These are phyloP conservation scores for Andrena dorsata DNA, from an alignment of 2,888 invertebrate genomes.

Conservation along the genomic window DNA sequence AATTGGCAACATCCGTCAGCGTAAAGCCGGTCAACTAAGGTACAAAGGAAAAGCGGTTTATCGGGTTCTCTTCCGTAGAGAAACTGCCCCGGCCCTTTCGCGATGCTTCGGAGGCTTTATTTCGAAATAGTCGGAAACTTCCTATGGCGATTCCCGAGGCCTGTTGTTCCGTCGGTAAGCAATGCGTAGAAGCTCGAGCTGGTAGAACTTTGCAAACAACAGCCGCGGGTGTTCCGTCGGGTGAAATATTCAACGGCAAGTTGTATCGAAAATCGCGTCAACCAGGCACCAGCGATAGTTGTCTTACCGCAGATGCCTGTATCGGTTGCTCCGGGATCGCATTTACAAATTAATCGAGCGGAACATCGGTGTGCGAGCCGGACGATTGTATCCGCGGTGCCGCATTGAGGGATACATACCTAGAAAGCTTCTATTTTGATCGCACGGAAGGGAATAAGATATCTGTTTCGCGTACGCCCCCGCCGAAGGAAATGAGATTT, in stretches of 20 bases:
- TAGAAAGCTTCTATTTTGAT: constrained; percentile 58
- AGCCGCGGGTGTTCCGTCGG: too few species aligned
- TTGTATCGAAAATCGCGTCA: too few species aligned
- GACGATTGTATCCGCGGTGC: background rate
- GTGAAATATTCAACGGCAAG: too few species aligned
- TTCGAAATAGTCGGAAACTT: background rate
- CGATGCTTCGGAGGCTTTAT: background rate
- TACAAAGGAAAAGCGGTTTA: constrained; percentile 22
- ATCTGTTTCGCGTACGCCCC: constrained; percentile 59
- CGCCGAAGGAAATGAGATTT: constrained; percentile 64
- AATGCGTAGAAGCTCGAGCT: too few species aligned
- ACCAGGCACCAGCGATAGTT: too few species aligned
- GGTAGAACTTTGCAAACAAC: too few species aligned
- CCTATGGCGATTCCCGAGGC: too few species aligned
- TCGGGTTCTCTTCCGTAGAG: background rate
- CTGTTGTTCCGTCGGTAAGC: too few species aligned
- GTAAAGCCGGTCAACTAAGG: constrained; percentile 24
- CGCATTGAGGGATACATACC: constrained; percentile 38
- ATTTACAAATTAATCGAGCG: constrained; percentile 6
- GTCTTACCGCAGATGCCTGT: background rate
- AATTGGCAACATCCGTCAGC: constrained; percentile 25
- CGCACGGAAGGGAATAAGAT: constrained; percentile 65
- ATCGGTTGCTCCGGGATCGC: too few species aligned
- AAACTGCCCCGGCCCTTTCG: too few species aligned
- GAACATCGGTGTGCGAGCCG: constrained; percentile 10